Conservation (phyloP, 2,113 vertebrate genomes). For the Halcyon senegalensis region DNA sequence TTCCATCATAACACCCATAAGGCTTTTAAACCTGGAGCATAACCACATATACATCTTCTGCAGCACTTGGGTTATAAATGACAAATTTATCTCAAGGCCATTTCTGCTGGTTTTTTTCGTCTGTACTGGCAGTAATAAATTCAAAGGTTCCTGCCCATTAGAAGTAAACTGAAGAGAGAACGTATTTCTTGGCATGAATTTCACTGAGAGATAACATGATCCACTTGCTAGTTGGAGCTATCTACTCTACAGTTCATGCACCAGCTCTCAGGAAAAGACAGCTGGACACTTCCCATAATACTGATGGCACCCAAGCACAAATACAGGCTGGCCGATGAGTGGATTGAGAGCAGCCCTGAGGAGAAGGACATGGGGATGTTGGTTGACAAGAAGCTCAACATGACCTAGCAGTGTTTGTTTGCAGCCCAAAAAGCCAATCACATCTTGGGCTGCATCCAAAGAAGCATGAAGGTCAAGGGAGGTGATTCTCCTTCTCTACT, state of each 20-base stretch:
- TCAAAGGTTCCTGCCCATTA: not conserved
- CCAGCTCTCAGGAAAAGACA: not conserved
- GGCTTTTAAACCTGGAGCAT: not conserved
- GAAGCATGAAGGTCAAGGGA: not conserved
- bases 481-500: not conserved
- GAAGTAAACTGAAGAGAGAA: not conserved
- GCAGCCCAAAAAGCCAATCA: not conserved
- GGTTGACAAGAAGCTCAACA: not conserved
- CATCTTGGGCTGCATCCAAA: not conserved
- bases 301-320: not conserved
- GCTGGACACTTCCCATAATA: not conserved
- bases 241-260: not conserved
- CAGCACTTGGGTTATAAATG: not conserved
- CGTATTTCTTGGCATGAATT: not conserved
- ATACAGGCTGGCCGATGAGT: not conserved
- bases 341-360: not conserved
- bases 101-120: not conserved
- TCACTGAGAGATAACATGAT: not conserved
- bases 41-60: not conserved
- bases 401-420: not conserved
- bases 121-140: not conserved
- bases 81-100: not conserved
- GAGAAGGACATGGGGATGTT: not conserved
- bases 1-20: not conserved
- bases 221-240: not conserved